A percentile compares a stretch with the other conserved stretches of the same genome.
phyloP scores from a whole-genome alignment of 2,113 vertebrate genomes.

The Triplophysa rosa region DNA sequence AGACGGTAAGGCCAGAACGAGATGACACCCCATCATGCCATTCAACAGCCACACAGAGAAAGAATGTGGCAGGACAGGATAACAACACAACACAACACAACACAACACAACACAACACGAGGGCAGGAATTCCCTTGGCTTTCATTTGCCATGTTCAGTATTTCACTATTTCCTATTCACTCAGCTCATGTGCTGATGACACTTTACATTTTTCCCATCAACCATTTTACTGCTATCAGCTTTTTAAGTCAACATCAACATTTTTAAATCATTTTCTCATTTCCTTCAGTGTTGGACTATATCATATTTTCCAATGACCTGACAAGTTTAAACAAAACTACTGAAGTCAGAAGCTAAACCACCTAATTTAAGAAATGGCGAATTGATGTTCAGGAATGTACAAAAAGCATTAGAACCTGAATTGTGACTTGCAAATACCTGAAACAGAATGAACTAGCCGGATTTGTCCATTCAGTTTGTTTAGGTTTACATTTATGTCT shows the following conservation, averaged over 20 bases:
- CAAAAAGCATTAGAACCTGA: conserved; percentile 12
- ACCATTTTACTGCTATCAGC: conserved; percentile 17
- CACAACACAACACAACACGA: conserved; percentile 66
- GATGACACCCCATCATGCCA: conserved; percentile 53
- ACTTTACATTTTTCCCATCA: conserved; percentile 6
- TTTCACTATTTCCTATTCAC: conserved; percentile 67
- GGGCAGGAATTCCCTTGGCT: conserved; percentile 68
- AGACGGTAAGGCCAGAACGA: conserved; percentile 4
- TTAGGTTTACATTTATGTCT: neutral
- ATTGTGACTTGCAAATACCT: neutral
- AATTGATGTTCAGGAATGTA: conserved; percentile 11
- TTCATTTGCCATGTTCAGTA: conserved; percentile 58
- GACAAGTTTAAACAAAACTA: conserved; percentile 11
- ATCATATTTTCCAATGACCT: conserved; percentile 9
- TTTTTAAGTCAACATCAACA: conserved; percentile 17
- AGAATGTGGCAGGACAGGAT: conserved; percentile 73
- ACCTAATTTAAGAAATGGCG: conserved; percentile 3
- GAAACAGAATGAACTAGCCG: neutral
- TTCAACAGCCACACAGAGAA: conserved; percentile 54
- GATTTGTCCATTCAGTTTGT: neutral
- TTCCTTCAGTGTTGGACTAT: neutral
- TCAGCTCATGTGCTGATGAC: conserved; percentile 55
- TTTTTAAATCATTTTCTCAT: conserved; percentile 14
- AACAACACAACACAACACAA: no score
- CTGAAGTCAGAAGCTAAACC: neutral